Conservation (phyloP, 2,888 invertebrate genomes). For the Tipula unca region DNA sequence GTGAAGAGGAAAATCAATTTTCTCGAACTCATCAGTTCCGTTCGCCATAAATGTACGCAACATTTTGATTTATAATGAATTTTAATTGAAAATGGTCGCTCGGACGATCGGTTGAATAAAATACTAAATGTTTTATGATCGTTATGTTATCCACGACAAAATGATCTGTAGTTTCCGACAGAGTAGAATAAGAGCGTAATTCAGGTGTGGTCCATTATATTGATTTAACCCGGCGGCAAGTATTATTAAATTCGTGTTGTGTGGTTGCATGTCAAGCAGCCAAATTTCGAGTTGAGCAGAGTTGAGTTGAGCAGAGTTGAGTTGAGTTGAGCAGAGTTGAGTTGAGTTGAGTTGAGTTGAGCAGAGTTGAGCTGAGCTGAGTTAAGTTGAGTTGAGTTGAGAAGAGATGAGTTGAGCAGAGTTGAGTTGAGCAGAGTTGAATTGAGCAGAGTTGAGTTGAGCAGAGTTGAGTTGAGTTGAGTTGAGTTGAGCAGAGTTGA, state of each 20-base stretch:
- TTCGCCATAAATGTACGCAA: constrained; percentile 37
- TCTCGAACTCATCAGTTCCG: constrained; percentile 38
- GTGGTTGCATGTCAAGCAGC: constrained; percentile 69
- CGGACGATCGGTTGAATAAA: constrained; percentile 34
- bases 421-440: too few species aligned
- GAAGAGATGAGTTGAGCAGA: too few species aligned
- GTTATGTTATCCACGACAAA: constrained; percentile 33
- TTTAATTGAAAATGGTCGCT: constrained; percentile 36
- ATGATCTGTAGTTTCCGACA: constrained; percentile 30
- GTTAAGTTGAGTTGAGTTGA: too few species aligned
- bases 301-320: too few species aligned
- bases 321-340: too few species aligned
- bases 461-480: too few species aligned
- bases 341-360: too few species aligned
- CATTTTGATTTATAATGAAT: constrained; percentile 36
- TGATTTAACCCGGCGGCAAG: constrained; percentile 61
- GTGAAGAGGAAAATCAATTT: constrained; percentile 42
- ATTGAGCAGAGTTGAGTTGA: too few species aligned
- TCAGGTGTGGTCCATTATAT: constrained; percentile 55
- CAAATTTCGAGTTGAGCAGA: constrained; percentile 61
- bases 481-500: too few species aligned
- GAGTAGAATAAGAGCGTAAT: constrained; percentile 54
- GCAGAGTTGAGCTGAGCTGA: too few species aligned
- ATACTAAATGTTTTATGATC: constrained; percentile 36
- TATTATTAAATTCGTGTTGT: constrained; percentile 56